Evolutionary conservation across 1,140 invertebrate genomes (phyloP), one percentile per base, ranked within the genome.

Genomic region (Neodiprion virginianus): DNA sequence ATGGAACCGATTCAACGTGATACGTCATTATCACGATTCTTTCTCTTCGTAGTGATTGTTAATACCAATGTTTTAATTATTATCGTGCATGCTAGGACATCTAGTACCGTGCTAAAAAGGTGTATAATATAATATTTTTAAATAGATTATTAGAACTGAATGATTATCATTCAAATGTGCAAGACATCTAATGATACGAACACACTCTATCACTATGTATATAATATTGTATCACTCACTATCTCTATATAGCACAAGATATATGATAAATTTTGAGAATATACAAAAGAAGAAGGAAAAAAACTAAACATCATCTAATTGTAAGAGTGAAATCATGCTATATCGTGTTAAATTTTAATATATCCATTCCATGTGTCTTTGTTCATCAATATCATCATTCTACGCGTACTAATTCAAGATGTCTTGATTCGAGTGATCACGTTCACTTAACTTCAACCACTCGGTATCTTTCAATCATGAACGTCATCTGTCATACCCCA

Each of bases 31-130:
- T 40, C 28, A 40, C 28, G 28, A 40, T 40, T 40, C 28, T 40
- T 40, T 40, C 28, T 40, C 28, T 40, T 40, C 28, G 5, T 5
- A 40, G 28, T 40, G 5, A 40, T 40, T 40, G 28, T 40, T 40
- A 40, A 40, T 40, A 40, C 28, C 0, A 3, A 40, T 40, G 5
- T 40, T 40, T 40, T 40, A 40, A 40, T 40, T 81, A 77, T 84
- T 78, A 83, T 81, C 75, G 81, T 83, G 85, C 87, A 87, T 87
- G 86, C 85, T 81, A 86, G 86, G 82, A 87, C 85, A 88, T 85
- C 84, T 88, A 87, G 80, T 71, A 71, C 48, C 70, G 70, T 71
- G 70, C 70, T 71, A 76, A 81, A 80, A 80, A 83, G 76, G 73
- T 80, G 75, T 68, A 67, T 73, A 78, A 40, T 76, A 48, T 73